Percentiles rank a stretch among this genome's conserved stretches.
Conservation (phyloP, 1,140 invertebrate genomes). For the Prorops nasuta region DNA sequence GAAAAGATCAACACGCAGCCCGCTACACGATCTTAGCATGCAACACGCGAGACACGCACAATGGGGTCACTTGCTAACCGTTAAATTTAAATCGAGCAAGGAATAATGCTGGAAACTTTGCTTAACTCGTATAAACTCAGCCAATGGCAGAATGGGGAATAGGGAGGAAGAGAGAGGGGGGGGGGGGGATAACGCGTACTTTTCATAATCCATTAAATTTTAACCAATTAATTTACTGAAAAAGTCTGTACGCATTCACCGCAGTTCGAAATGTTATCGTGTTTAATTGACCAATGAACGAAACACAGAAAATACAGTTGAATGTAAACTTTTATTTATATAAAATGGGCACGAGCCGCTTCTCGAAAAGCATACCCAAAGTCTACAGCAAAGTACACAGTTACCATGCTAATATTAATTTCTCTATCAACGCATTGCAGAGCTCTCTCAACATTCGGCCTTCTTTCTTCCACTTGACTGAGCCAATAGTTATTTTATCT, state of each 20-base stretch:
- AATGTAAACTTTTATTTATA: too few relatives aligned
- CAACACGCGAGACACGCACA: conserved; percentile 25
- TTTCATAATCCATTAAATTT: too few relatives aligned
- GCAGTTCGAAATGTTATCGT: too few relatives aligned
- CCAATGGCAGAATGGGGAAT: conserved; percentile 18
- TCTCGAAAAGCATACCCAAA: conserved; percentile 16
- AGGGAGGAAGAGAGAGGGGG: neutral
- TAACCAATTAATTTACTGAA: too few relatives aligned
- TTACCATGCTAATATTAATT: conserved; percentile 11
- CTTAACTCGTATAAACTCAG: conserved; percentile 39
- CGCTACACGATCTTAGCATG: too few relatives aligned
- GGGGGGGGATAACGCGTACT: conserved; percentile 1
- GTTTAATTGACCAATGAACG: too few relatives aligned
- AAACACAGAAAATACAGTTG: too few relatives aligned
- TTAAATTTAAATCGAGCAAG: conserved; percentile 48
- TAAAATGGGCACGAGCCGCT: conserved; percentile 3
- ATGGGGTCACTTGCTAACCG: conserved; percentile 35
- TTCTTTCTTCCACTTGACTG: too few relatives aligned
- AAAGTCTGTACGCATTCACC: too few relatives aligned
- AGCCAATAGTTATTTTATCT: too few relatives aligned
- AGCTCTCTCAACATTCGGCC: too few relatives aligned
- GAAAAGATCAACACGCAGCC: conserved; percentile 7
- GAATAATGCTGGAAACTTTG: conserved; percentile 34
- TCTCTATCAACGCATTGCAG: conserved; percentile 2
- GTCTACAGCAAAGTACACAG: conserved; percentile 7